Conservation (phyloP, 2,113 vertebrate genomes). For the Porphyrio hochstetteri region DNA sequence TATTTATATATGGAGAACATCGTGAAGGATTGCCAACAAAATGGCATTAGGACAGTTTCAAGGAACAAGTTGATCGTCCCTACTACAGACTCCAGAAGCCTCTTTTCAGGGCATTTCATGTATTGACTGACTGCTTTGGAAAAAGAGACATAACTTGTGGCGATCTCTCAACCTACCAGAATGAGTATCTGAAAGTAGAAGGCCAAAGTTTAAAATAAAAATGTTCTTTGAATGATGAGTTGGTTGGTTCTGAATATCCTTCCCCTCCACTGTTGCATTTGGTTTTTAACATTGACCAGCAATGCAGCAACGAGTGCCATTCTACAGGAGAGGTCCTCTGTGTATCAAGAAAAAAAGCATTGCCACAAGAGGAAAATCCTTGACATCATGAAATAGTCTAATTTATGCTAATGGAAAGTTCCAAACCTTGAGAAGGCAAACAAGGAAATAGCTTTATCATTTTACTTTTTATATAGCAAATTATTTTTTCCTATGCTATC, state of each 20-base stretch:
- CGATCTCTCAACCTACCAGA: neutral
- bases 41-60: neutral
- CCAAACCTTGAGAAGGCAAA: neutral
- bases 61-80: neutral
- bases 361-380: neutral
- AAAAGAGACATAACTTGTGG: neutral
- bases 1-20: neutral
- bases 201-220: neutral
- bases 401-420: neutral
- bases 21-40: neutral
- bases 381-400: neutral
- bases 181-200: neutral
- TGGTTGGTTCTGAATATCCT: neutral
- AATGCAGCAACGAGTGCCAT: rapidly evolving
- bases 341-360: neutral
- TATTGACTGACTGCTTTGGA: neutral
- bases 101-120: neutral
- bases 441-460: neutral
- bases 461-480: neutral
- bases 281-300: neutral
- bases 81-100: neutral
- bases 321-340: neutral
- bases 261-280: neutral
- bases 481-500: neutral
- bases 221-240: neutral